Base-by-base conservation (phyloP, 2,113 vertebrate genomes). In the Lontra canadensis region DNA sequence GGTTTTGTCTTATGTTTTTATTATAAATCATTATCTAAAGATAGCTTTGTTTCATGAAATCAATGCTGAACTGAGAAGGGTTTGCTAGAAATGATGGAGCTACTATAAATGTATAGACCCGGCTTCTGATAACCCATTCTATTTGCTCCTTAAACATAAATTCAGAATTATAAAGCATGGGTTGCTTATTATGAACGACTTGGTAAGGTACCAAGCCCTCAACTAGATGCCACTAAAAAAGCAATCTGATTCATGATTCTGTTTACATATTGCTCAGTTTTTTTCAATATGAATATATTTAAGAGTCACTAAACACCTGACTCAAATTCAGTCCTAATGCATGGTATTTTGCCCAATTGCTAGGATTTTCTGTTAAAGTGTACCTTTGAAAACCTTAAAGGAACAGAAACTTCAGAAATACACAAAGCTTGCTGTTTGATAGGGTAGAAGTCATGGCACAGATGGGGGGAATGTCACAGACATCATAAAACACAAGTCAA, bases 151-250 rank as follows among this genome's bases (percentile, higher is more conserved):
- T 90, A 92, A 73, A 67, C 47, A 79, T 80, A 69, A 92, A 67
- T 91, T 97, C 44, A 90, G 90, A 95, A 96, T 88, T 82, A 88
- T 39, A 78, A 94, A 92, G 52, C 69, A 85, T 0, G 18, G 39
- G 49, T 94, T 95, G 65, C 78, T 96, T 93, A 88, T 89, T 96
- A 88, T 52, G 71, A 95, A 88, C 69, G 82, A 93, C 78, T 94
- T 96, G 90, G 83, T 93, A 97, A 97, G 95, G 93, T 93, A 89
- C 55, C 88, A 97, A 93, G 61, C 26, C 57, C 88, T 49, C 90
- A 74, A 96, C 52, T 63, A 69, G 76, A 91, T 29, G 69, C 44
- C 88, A 90, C 85, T 59, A 65, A 90, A 90, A 69, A 95, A 88
- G 57, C 69, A 96, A 83, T 82, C 63, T 96, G 87, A 97, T 88